Conservation (phyloP, 35 echinoderm and acorn worm species). For the Stichopus chloronotus region DNA sequence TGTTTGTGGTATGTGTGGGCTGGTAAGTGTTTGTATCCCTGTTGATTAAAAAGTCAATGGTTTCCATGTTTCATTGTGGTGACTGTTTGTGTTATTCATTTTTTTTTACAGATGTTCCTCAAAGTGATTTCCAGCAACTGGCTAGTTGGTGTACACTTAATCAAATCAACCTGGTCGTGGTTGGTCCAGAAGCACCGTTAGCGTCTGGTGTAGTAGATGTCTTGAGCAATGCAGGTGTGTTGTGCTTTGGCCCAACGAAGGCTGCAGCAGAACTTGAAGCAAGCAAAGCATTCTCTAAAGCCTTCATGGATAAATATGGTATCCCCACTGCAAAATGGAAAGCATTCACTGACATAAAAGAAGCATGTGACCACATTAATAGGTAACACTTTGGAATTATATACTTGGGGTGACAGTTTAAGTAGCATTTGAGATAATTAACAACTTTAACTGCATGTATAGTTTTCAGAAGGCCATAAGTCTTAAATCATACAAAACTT, state of each 20-base stretch:
- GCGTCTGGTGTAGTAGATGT: slow-evolving; percentile 83
- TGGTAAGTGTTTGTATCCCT: too few relatives aligned
- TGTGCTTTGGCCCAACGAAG: slow-evolving; percentile 88
- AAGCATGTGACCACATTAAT: slow-evolving; percentile 89
- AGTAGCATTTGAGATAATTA: too few relatives aligned
- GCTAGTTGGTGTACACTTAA: slow-evolving; percentile 79
- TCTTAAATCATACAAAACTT: too few relatives aligned
- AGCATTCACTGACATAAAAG: slow-evolving; percentile 71
- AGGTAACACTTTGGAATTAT: slow-evolving; percentile 46
- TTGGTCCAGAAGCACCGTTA: slow-evolving; percentile 89
- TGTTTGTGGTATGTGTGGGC: too few relatives aligned
- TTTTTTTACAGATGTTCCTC: slow-evolving; percentile 68
- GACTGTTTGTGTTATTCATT: too few relatives aligned
- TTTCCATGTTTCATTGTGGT: too few relatives aligned
- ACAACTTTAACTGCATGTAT: too few relatives aligned
- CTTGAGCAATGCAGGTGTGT: slow-evolving; percentile 54
- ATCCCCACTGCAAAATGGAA: slow-evolving; percentile 94
- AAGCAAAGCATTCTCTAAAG: slow-evolving; percentile 91
- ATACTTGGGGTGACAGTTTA: too few relatives aligned
- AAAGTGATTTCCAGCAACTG: slow-evolving; percentile 62
- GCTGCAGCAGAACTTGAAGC: slow-evolving; percentile 90
- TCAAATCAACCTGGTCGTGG: slow-evolving; percentile 75
- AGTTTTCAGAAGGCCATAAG: too few relatives aligned
- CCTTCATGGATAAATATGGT: slow-evolving; percentile 88
- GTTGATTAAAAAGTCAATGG: too few relatives aligned